Conservation (phyloP, 2,888 invertebrate genomes). For the Nomada ferruginata region DNA sequence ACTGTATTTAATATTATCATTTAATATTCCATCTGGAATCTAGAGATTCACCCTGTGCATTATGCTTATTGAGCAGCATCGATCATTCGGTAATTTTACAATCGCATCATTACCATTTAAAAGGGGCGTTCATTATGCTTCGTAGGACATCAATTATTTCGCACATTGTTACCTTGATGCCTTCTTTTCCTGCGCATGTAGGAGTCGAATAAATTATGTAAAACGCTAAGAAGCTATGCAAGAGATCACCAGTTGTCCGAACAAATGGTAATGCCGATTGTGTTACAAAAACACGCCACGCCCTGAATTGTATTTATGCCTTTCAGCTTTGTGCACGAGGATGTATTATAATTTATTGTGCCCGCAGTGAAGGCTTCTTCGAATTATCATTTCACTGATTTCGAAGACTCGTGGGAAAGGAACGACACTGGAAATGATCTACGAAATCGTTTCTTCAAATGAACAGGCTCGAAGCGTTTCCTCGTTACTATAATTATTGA, state of each 20-base stretch:
- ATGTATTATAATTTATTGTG: constrained; percentile 18
- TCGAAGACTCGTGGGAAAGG: background rate
- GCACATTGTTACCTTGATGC: background rate
- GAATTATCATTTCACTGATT: background rate
- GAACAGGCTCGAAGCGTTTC: no score
- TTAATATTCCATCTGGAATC: background rate
- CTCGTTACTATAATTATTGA: no score
- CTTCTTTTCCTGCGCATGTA: constrained; percentile 2
- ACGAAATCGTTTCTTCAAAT: no score
- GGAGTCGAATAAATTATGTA: constrained; percentile 54
- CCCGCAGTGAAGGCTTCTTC: background rate
- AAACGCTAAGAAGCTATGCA: constrained; percentile 50
- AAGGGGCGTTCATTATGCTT: constrained; percentile 9
- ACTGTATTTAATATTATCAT: no score
- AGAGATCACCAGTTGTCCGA: constrained; percentile 43
- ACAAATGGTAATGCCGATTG: constrained; percentile 50
- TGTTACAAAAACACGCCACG: constrained; percentile 45
- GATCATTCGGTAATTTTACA: constrained; percentile 9
- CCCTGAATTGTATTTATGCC: constrained; percentile 40
- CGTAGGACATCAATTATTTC: constrained; percentile 23
- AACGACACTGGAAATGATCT: background rate
- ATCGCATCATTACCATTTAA: constrained; percentile 18
- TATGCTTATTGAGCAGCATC: background rate
- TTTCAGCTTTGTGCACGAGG: background rate
- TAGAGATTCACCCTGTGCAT: background rate